phyloP scores from a whole-genome alignment of 2,888 invertebrate genomes.

The Miltochrista miniata region DNA sequence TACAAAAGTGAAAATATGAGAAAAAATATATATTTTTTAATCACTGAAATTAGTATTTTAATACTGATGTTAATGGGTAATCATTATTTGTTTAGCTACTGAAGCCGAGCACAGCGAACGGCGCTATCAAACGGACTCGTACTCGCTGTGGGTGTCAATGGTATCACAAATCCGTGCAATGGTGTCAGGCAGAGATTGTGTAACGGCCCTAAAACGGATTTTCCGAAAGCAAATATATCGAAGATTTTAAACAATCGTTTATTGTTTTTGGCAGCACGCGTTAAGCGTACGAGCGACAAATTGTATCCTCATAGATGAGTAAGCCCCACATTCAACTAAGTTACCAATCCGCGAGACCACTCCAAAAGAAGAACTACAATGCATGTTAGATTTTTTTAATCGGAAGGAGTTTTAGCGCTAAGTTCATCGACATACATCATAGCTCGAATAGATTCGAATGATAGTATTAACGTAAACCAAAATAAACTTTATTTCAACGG shows the following conservation, averaged over 20 bases:
- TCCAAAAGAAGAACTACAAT: too few species aligned
- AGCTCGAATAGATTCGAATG: too few species aligned
- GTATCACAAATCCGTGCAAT: slow-evolving; percentile 41
- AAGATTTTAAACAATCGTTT: too few species aligned
- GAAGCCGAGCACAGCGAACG: slow-evolving; percentile 46
- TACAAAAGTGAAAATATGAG: slow-evolving; percentile 35
- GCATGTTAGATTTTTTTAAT: not conserved
- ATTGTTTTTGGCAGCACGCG: too few species aligned
- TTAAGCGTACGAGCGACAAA: too few species aligned
- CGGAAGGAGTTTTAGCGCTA: too few species aligned
- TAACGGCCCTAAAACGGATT: slow-evolving; percentile 44
- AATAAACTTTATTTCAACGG: too few species aligned
- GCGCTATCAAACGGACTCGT: slow-evolving; percentile 39
- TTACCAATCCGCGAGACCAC: not conserved
- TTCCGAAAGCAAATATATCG: too few species aligned
- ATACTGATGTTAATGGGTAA: slow-evolving; percentile 24
- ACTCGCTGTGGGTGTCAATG: slow-evolving; percentile 19
- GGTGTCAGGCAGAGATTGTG: slow-evolving; percentile 37
- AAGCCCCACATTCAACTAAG: too few species aligned
- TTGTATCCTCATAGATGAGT: too few species aligned
- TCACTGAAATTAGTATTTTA: slow-evolving; percentile 34
- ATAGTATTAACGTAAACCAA: too few species aligned
- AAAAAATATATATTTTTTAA: slow-evolving; percentile 18
- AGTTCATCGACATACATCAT: too few species aligned
- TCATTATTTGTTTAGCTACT: slow-evolving; percentile 17